These are phyloP conservation scores for Hecatera dysodea DNA, from an alignment of 2,888 invertebrate species.

Conservation along the genomic window DNA sequence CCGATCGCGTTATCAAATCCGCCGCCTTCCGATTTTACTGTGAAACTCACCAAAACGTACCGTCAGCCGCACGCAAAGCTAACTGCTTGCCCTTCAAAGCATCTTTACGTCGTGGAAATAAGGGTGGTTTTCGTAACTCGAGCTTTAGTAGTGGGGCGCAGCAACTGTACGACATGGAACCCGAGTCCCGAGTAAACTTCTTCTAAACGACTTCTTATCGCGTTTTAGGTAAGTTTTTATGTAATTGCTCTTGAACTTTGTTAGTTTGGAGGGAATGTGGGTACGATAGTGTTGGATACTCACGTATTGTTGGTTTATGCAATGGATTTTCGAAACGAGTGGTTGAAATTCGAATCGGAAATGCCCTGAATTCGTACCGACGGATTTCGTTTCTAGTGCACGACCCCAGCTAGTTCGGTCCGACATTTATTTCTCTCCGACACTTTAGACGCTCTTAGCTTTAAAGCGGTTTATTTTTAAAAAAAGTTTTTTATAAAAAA, in stretches of 20 bases:
- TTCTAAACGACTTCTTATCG: slow-evolving; percentile 34
- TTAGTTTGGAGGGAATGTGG: slow-evolving; percentile 9
- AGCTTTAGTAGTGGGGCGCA: neutral
- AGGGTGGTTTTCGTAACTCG: neutral
- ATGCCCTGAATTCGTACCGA: too few relatives aligned
- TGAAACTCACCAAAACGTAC: slow-evolving; percentile 22
- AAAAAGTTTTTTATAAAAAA: too few relatives aligned
- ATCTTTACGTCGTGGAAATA: neutral
- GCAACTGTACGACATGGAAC: slow-evolving; percentile 15
- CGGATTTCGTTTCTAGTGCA: too few relatives aligned
- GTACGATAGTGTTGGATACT: slow-evolving; percentile 7
- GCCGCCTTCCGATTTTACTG: slow-evolving; percentile 16
- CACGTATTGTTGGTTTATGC: neutral
- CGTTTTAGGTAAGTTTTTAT: slow-evolving; percentile 33
- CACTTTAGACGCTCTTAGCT: too few relatives aligned
- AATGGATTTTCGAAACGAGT: neutral
- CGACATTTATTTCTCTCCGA: too few relatives aligned
- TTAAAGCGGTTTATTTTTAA: too few relatives aligned
- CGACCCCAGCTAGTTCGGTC: too few relatives aligned
- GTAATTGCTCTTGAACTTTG: slow-evolving; percentile 33
- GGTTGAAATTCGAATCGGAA: too few relatives aligned
- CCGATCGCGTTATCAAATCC: slow-evolving; percentile 43
- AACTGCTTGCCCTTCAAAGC: neutral
- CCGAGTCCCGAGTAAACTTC: slow-evolving; percentile 10
- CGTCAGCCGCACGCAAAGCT: neutral